Evolutionary conservation across 1,140 invertebrate species (phyloP), one percentile per base, ranked within the genome.

Genomic region (Scylla paramamosain): DNA sequence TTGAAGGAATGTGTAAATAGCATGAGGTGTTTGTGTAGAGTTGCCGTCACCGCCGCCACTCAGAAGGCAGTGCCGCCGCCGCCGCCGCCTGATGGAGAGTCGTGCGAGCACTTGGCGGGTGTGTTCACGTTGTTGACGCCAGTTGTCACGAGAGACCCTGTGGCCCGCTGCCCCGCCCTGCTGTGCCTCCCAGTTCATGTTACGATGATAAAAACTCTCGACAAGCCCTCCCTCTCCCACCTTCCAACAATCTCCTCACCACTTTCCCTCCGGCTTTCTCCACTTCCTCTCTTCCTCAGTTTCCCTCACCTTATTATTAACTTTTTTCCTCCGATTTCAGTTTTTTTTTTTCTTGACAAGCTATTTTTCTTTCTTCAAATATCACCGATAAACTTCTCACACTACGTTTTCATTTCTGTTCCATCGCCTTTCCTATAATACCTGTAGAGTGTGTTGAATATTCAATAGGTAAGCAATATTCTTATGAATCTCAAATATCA

Each of bases 201-300:
- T 46, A 91, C 89, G 45, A 52, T 91, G n/a, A 77, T 77, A 77
- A 77, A 77, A 77, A 77, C 67, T n/a, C 67, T 59, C 52, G 52
- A 59, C 87, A 20, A 12, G 8, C 87, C n/a, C 4, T 45, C 28
- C 39, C 12, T 12, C 28, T 25, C 25, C 28, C 83, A 14, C n/a
- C 32, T 86, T 39, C 83, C 83, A 14, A 10, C 83, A 31, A 2
- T 28, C 83, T 46, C 31, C 86, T 46, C 25, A 20, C 31, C 86
- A 20, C 86, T 88, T 88, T 88, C 86, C 45, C 86, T 88, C 86
- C 28, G 32, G 67, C 67, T 77, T 77, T n/a, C 67, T 77, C 67
- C 67, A 77, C n/a, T 77, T 77, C 67, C 52, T 39, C n/a, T 86
- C 28, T 7, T 39, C 83, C 86, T 88, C 31, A 39, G 1, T 88